Evolutionary conservation across 2,888 invertebrate genomes (phyloP).

Genomic region (Erpobdella octoculata): DNA sequence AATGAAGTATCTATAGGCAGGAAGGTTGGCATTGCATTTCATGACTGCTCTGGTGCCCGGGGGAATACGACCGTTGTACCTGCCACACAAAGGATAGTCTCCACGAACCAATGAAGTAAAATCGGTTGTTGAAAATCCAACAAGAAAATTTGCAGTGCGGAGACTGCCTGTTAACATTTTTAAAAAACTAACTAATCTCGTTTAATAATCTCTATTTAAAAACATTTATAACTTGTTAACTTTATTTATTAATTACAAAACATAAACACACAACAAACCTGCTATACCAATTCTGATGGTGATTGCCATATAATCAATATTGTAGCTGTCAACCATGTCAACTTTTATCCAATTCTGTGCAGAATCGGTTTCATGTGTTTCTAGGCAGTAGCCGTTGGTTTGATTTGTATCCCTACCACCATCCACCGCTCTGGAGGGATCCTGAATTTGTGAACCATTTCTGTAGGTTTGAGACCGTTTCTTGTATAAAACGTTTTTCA

Average conservation of each 20-base stretch:
- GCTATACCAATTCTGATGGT: background rate
- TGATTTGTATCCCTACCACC: background rate
- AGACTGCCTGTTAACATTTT: too few species aligned
- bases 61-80: background rate
- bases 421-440: background rate
- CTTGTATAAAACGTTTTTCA: background rate
- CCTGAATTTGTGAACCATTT: background rate
- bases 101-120: background rate
- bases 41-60: background rate
- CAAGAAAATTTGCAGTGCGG: background rate
- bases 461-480: background rate
- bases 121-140: background rate
- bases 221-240: too few species aligned
- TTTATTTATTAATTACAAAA: too few species aligned
- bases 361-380: background rate
- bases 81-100: background rate
- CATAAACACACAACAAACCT: too few species aligned
- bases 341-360: background rate
- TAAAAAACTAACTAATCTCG: too few species aligned
- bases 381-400: background rate
- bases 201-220: too few species aligned
- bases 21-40: background rate
- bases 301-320: background rate
- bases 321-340: background rate
- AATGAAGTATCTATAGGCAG: background rate